Evolutionary conservation across 2,888 invertebrate genomes (phyloP), one percentile per base, ranked within the genome.

Genomic region (Allophyes oxyacanthae): DNA sequence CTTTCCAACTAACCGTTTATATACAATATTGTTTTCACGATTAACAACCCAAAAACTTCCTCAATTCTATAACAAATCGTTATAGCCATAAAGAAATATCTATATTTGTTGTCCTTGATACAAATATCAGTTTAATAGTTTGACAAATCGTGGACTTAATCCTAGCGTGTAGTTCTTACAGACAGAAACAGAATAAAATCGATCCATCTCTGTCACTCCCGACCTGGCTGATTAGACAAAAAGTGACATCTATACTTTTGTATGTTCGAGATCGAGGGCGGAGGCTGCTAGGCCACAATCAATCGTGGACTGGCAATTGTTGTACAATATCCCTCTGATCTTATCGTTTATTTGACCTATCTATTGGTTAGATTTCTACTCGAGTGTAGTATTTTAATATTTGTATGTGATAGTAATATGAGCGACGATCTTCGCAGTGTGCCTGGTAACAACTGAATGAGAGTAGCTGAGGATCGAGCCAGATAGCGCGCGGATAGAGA

Each of bases 221-320:
- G 70, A 64, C 62, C 72, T 48, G 46, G 41, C 49, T 45, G 66
- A 63, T 70, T 65, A 56, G 79, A 51, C 67, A 69, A 71, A 79
- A 68, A 57, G 76, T 65, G 75, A 72, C 73, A 72, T 69, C 72
- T 64, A 73, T 72, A 69, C 64, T 63, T 59, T 54, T 62, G 54
- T 66, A 56, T 72, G 49, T 64, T 41, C 48, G 49, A 46, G 68
- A 63, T 72, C 66, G 66, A 60, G 20, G 20, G 20, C 4, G 20
- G 20, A 20, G 54, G 63, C 41, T 54, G 45, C 20, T 32, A 36
- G 41, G 42, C 25, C 49, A 49, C 65, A 75, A 82, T 82, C 81
- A 82, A 82, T 82, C 79, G 63, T 74, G 7, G 6, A 13, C 45
- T 76, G 81, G 76, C 82, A 74, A 73, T 75, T 68, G 65, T 46